phyloP scores from a whole-genome alignment of 2,888 invertebrate species.

The Ochlodes sylvanus region DNA sequence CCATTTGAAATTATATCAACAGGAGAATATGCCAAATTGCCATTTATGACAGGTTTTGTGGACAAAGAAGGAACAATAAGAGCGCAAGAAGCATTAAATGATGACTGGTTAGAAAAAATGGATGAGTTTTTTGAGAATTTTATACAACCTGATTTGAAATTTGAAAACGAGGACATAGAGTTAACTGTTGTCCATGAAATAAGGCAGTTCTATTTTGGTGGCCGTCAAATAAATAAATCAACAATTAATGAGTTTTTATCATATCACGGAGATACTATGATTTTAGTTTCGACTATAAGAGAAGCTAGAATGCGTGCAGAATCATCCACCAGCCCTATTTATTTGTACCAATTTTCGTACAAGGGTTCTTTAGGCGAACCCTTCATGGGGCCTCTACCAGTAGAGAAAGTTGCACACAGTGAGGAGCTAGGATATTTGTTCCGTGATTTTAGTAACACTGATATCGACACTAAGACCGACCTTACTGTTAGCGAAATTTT shows the following conservation, averaged over 20 bases:
- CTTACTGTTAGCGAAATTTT: slow-evolving; percentile 61
- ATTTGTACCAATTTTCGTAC: slow-evolving; percentile 76
- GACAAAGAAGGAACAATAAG: slow-evolving; percentile 75
- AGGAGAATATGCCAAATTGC: slow-evolving; percentile 62
- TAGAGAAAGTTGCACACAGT: slow-evolving; percentile 65
- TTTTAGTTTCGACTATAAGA: slow-evolving; percentile 67
- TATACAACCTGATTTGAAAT: slow-evolving; percentile 67
- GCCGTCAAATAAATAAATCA: slow-evolving; percentile 49
- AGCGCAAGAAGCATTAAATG: slow-evolving; percentile 58
- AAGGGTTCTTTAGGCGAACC: slow-evolving; percentile 62
- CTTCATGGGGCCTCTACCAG: slow-evolving; percentile 58
- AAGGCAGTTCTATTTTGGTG: slow-evolving; percentile 60
- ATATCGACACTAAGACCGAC: slow-evolving; percentile 50
- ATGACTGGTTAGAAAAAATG: slow-evolving; percentile 69
- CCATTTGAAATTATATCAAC: slow-evolving; percentile 60
- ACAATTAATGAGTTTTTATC: slow-evolving; percentile 55
- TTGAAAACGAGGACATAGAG: slow-evolving; percentile 55
- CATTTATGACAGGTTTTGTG: slow-evolving; percentile 71
- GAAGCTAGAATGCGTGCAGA: slow-evolving; percentile 61
- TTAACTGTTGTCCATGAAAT: slow-evolving; percentile 53
- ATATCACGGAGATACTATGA: slow-evolving; percentile 75
- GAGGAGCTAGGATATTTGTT: slow-evolving; percentile 75
- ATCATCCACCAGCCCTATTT: slow-evolving; percentile 52
- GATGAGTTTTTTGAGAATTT: slow-evolving; percentile 63
- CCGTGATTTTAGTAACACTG: slow-evolving; percentile 45